phyloP scores from a whole-genome alignment of 2,888 invertebrate genomes.

The Campoplex capitator region DNA sequence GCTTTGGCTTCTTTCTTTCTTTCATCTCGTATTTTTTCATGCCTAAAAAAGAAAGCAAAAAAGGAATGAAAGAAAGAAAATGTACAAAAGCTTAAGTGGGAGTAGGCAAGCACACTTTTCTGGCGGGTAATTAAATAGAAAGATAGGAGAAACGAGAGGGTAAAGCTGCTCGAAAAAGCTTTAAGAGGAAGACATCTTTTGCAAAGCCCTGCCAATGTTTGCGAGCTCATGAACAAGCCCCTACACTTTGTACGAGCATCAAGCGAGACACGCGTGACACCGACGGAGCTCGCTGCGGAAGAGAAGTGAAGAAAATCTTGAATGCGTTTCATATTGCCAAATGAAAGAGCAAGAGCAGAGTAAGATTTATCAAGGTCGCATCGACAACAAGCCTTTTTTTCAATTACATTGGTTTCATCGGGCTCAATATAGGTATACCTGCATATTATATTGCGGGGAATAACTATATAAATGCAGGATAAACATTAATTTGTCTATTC shows the following conservation, averaged over 20 bases:
- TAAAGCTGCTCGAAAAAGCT: conserved; percentile 45
- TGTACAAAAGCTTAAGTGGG: conserved; percentile 56
- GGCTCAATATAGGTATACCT: no score
- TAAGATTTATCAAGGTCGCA: conserved; percentile 5
- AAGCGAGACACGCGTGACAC: conserved; percentile 23
- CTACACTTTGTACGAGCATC: conserved; percentile 31
- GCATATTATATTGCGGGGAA: neutral
- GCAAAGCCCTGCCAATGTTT: conserved; percentile 2
- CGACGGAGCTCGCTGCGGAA: neutral
- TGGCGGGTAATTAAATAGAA: conserved; percentile 69
- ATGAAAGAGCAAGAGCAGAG: neutral
- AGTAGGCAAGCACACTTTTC: conserved; percentile 61
- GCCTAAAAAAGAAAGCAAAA: neutral
- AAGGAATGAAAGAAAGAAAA: conserved; percentile 11
- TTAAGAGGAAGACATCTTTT: conserved; percentile 34
- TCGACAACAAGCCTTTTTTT: neutral
- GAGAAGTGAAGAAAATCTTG: neutral
- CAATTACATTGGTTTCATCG: neutral
- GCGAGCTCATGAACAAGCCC: conserved; percentile 8
- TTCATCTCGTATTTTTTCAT: conserved; percentile 29
- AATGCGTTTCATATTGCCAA: neutral
- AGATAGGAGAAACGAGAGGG: conserved; percentile 53
- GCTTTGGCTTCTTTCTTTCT: conserved; percentile 34
- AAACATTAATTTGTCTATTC: neutral
- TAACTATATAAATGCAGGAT: neutral